Percentiles rank a stretch among this genome's conserved stretches.
Evolutionary conservation across 2,797 vertebrate genomes (phyloP).

Genomic region (Vipera ursinii): DNA sequence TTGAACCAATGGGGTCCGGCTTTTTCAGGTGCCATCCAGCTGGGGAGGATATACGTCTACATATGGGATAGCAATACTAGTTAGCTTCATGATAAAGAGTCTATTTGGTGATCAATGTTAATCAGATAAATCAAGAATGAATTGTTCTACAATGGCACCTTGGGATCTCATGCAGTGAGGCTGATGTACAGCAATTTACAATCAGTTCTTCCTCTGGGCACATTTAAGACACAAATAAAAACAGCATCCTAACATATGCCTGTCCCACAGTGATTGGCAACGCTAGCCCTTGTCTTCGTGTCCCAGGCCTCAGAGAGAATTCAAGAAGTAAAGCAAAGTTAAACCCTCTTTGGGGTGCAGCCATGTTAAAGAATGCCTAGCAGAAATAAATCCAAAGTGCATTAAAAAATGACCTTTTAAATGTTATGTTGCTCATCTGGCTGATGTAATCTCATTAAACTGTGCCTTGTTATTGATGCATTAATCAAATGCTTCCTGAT

Average conservation of each 20-base stretch:
- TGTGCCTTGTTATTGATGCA: conserved; percentile 27
- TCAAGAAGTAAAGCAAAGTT: not conserved
- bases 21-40: not conserved
- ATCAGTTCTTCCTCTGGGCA: not conserved
- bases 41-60: not conserved
- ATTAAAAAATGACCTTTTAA: conserved; percentile 40
- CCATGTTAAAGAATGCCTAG: not conserved
- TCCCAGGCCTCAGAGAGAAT: not conserved
- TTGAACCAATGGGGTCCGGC: not conserved
- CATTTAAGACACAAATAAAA: not conserved
- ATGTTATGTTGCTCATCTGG: conserved; percentile 25
- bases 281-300: not conserved
- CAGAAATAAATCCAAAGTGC: not conserved
- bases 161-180: too few relatives aligned
- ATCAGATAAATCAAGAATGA: not conserved
- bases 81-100: too few relatives aligned
- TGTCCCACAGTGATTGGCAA: not conserved
- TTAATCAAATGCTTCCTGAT: conserved; percentile 33
- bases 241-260: not conserved
- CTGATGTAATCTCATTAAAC: conserved; percentile 27
- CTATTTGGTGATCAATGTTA: not conserved
- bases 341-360: not conserved
- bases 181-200: not conserved
- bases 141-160: not conserved
- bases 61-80: not conserved